Base-by-base conservation (phyloP, 2,888 invertebrate genomes). In the Bruchidius siliquastri region DNA sequence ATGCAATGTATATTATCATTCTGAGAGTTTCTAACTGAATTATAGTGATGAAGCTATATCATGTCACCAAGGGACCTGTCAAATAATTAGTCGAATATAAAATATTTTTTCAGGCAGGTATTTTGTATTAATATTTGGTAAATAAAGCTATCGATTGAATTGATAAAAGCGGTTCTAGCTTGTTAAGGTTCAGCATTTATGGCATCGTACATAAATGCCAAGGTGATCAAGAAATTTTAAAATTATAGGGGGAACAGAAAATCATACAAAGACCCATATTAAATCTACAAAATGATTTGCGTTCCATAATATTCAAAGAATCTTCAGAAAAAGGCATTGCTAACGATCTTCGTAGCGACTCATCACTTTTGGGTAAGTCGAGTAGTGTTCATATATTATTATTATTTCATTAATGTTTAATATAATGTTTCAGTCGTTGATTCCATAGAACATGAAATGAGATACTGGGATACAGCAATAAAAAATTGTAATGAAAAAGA, bases 401-500 rank as follows among this genome's bases (percentile, higher is more conserved):
- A 4, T 20, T 67, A 4, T 67, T 67, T 21, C 67, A 67, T 67
- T 20, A 20, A 10, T 72, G 18, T 18, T 20, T 22, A 49, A 66
- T 49, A 49, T 67, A 32, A 10, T 30, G 20, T 76, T 78, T 73
- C 83, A 92, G 93, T 91, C 70, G 90, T 93, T 71, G 84, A 91
- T 77, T 89, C 89, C 67, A 88, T 93, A 69, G 89, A 90, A 77
- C 93, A 94, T 87, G 94, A 94, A 87, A 86, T 92, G 69, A 90
- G 91, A 79, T 92, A 91, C 84, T 94, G 94, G 94, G 88, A 88
- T 77, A 88, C 90, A 21, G 80, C 89, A 66, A 85, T 87, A n/a
- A 87, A 89, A 71, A 88, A 88, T 71, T 87, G 76, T 18, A 80
- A 79, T 73, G 89, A 89, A 49, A 49, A 49, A 81, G 86, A 86